Evolutionary conservation across 2,888 invertebrate genomes (phyloP).

Genomic region (Chydorus sphaericus): DNA sequence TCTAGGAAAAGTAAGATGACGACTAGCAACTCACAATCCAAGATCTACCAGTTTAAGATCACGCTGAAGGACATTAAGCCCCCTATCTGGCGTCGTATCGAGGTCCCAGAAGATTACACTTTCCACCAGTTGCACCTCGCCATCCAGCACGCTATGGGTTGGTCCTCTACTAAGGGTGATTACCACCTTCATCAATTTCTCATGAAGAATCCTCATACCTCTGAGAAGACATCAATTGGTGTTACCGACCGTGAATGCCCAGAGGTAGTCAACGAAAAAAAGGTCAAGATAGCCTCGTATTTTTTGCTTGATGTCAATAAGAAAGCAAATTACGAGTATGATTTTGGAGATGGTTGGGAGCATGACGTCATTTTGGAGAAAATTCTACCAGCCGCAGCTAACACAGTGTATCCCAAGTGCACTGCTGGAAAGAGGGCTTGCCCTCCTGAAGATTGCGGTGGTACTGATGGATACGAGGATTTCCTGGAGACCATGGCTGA

Average conservation of each 20-base stretch:
- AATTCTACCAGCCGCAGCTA: background rate
- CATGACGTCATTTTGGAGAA: background rate
- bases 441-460: constrained; percentile 1
- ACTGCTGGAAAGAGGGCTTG: background rate
- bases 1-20: too few species aligned
- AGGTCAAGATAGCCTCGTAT: background rate
- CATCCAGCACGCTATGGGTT: background rate
- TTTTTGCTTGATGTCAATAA: background rate
- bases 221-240: background rate
- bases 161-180: background rate
- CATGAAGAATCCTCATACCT: background rate
- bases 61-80: background rate
- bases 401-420: background rate
- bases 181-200: background rate
- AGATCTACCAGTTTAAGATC: background rate
- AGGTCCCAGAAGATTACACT: background rate
- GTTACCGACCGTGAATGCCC: background rate
- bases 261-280: background rate
- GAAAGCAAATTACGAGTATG: too few species aligned
- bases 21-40: too few species aligned
- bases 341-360: background rate
- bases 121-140: background rate
- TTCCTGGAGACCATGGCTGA: background rate
- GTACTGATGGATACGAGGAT: background rate
- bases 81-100: background rate